Conservation (phyloP, 2,797 vertebrate genomes). For the Amblyraja radiata region DNA sequence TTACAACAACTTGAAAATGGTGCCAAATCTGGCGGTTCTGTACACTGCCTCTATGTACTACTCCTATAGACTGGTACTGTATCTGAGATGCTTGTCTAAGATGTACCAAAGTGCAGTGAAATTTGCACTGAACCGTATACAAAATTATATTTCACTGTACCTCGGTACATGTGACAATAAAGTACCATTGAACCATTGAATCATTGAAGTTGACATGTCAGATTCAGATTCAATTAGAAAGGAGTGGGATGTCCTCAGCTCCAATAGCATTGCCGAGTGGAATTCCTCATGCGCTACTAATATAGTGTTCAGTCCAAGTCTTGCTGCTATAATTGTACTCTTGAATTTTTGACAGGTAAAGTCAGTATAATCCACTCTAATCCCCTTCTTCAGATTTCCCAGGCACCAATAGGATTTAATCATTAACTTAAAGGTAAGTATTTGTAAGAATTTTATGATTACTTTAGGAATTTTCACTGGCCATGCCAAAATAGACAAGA, state of each 20-base stretch:
- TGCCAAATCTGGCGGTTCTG: too few relatives aligned
- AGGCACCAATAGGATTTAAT: conserved; percentile 44
- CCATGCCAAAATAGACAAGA: conserved; percentile 40
- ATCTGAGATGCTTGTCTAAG: too few relatives aligned
- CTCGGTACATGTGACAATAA: too few relatives aligned
- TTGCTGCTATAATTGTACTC: conserved; percentile 6
- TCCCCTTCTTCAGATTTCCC: conserved; percentile 39
- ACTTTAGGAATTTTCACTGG: conserved; percentile 38
- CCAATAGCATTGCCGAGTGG: too few relatives aligned
- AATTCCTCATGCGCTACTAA: neutral
- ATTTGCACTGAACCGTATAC: too few relatives aligned
- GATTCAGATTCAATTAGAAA: neutral
- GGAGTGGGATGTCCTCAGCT: neutral
- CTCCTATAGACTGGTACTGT: too few relatives aligned
- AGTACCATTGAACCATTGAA: too few relatives aligned
- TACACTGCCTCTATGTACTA: too few relatives aligned
- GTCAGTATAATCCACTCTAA: conserved; percentile 39
- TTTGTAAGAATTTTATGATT: conserved; percentile 38
- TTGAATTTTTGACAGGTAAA: conserved; percentile 36
- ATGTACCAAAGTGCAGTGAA: too few relatives aligned
- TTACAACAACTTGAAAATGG: too few relatives aligned
- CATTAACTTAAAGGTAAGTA: conserved; percentile 42
- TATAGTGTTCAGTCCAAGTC: neutral
- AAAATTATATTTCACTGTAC: too few relatives aligned
- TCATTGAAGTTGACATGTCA: too few relatives aligned